Conservation (phyloP, 2,888 invertebrate genomes). For the Odiellus spinosus region DNA sequence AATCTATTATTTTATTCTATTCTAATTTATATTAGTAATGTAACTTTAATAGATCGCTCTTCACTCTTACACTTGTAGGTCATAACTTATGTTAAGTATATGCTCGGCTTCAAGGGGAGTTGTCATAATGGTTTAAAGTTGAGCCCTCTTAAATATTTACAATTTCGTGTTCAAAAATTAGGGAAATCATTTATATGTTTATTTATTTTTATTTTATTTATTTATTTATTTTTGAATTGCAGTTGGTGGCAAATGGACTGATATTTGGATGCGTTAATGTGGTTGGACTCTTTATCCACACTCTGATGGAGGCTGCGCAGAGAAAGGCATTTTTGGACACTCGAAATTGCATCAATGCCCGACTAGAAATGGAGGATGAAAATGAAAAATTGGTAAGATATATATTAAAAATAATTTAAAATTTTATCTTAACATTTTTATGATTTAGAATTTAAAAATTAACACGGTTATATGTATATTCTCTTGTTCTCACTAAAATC, state of each 20-base stretch:
- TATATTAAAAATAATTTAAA: not conserved
- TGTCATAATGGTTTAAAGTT: no score
- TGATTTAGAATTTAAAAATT: not conserved
- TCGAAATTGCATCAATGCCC: conserved; percentile 76
- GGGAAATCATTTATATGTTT: no score
- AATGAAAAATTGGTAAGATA: conserved; percentile 64
- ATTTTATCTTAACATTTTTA: not conserved
- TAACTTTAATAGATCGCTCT: no score
- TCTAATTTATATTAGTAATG: no score
- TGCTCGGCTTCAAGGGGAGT: no score
- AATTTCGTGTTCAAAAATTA: no score
- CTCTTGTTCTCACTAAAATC: no score
- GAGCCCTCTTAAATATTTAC: no score
- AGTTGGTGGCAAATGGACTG: conserved; percentile 57
- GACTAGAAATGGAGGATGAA: conserved; percentile 83
- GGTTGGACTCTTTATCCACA: conserved; percentile 70
- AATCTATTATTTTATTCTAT: no score
- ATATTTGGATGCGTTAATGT: conserved; percentile 70
- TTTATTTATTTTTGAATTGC: conserved; percentile 2
- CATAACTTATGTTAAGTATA: no score
- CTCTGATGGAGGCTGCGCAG: conserved; percentile 73
- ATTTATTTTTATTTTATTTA: no score
- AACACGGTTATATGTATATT: not conserved
- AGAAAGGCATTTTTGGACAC: conserved; percentile 79
- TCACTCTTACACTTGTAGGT: no score